phyloP scores from a whole-genome alignment of 1,140 invertebrate genomes.

The Oscheius sp. region DNA sequence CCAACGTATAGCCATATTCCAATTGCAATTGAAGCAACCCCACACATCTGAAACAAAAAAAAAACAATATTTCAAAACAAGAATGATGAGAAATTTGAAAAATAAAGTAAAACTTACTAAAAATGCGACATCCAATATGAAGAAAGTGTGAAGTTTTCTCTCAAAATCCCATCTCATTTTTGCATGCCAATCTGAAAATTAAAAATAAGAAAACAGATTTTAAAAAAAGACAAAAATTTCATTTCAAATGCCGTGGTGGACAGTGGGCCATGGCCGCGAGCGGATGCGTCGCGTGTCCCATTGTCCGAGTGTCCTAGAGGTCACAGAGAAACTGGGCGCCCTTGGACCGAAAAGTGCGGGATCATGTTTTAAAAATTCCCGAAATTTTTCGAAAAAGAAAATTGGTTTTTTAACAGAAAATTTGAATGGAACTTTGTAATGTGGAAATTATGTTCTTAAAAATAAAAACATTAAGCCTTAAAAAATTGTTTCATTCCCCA shows the following conservation, averaged over 20 bases:
- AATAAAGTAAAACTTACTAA: not conserved
- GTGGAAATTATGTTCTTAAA: too few relatives aligned
- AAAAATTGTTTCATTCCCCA: too few relatives aligned
- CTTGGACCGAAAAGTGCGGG: too few relatives aligned
- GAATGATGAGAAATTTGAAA: not conserved
- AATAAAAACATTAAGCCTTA: too few relatives aligned
- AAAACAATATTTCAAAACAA: not conserved
- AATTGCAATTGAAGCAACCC: not conserved
- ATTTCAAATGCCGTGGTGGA: not conserved
- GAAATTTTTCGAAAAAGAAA: too few relatives aligned
- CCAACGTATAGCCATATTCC: conserved; percentile 18
- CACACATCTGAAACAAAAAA: not conserved
- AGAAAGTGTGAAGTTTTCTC: not conserved
- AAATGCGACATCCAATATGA: not conserved
- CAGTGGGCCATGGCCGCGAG: not conserved
- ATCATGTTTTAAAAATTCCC: too few relatives aligned
- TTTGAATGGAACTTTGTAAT: too few relatives aligned
- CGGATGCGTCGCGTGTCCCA: not conserved
- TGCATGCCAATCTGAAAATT: not conserved
- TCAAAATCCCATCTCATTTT: not conserved
- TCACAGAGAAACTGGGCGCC: too few relatives aligned
- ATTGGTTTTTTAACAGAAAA: too few relatives aligned
- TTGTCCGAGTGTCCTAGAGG: too few relatives aligned
- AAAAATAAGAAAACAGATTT: not conserved
- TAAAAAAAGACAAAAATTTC: not conserved